Evolutionary conservation across 2,888 invertebrate species (phyloP).

Genomic region (Yponomeuta malinellus): DNA sequence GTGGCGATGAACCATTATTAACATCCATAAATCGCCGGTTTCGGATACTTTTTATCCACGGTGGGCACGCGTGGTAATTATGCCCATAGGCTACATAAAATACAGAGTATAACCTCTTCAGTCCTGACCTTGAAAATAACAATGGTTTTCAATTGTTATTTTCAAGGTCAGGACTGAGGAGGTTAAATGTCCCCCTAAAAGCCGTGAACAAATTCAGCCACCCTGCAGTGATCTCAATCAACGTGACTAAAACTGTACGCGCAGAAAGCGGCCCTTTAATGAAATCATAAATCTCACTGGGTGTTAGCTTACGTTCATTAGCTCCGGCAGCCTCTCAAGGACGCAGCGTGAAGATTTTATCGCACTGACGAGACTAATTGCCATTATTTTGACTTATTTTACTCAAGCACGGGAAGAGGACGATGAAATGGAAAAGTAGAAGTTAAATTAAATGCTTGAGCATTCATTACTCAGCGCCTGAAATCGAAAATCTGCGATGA

Average conservation of each 20-base stretch:
- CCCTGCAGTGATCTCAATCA: neutral
- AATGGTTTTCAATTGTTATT: no score
- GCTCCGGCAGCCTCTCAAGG: neutral
- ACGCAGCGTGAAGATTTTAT: neutral
- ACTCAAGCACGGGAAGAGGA: neutral
- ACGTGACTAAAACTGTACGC: neutral
- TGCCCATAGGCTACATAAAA: no score
- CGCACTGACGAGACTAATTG: neutral
- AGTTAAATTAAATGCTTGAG: neutral
- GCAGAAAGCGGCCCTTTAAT: neutral
- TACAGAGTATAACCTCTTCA: no score
- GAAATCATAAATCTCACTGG: slow-evolving; percentile 1
- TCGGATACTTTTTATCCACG: no score
- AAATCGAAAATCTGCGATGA: no score
- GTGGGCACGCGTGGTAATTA: no score
- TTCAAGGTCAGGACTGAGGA: no score
- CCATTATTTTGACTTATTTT: neutral
- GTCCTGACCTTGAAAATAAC: no score
- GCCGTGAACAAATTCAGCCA: no score
- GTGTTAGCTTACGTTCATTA: neutral
- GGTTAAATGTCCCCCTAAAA: no score
- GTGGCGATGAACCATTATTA: no score
- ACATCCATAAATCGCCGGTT: no score
- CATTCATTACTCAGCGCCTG: neutral
- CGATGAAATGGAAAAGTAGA: neutral